These are phyloP conservation scores for Agrilus mali DNA, from an alignment of 2,888 invertebrate genomes.

Conservation along the genomic window DNA sequence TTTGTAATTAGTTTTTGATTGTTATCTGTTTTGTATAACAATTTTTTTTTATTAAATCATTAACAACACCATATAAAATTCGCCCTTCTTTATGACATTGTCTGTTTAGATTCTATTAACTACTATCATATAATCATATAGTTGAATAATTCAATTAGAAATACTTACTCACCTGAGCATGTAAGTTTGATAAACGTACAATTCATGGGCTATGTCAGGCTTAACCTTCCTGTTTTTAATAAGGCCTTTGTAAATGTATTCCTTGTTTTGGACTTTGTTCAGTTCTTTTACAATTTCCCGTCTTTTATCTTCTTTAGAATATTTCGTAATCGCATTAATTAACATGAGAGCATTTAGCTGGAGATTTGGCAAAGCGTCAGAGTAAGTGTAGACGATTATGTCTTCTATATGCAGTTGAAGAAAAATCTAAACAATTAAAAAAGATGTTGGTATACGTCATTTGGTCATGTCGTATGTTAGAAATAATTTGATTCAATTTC, in stretches of 20 bases:
- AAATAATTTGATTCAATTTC: no score
- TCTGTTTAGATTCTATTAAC: no score
- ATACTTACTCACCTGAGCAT: constrained; percentile 23
- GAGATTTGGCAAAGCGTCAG: constrained; percentile 16
- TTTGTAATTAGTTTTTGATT: no score
- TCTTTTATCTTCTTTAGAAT: constrained; percentile 23
- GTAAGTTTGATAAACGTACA: constrained; percentile 28
- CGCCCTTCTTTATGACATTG: no score
- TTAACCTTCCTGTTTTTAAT: constrained; percentile 14
- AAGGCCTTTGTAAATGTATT: constrained; percentile 16
- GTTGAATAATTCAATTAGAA: background rate
- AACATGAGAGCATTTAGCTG: constrained; percentile 25
- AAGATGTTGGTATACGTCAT: no score
- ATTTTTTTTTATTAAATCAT: no score
- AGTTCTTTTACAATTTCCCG: constrained; percentile 25
- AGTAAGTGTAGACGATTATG: constrained; percentile 21
- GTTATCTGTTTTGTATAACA: no score
- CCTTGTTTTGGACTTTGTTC: constrained; percentile 19
- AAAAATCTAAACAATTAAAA: constrained; percentile 11
- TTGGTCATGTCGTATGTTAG: no score
- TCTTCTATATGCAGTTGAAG: constrained; percentile 13
- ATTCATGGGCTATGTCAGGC: constrained; percentile 23
- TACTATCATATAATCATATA: background rate
- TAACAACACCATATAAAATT: no score
- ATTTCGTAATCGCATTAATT: constrained; percentile 26